These are phyloP conservation scores for Semaprochilodus insignis DNA, from an alignment of 2,797 vertebrate genomes.

Conservation along the genomic window DNA sequence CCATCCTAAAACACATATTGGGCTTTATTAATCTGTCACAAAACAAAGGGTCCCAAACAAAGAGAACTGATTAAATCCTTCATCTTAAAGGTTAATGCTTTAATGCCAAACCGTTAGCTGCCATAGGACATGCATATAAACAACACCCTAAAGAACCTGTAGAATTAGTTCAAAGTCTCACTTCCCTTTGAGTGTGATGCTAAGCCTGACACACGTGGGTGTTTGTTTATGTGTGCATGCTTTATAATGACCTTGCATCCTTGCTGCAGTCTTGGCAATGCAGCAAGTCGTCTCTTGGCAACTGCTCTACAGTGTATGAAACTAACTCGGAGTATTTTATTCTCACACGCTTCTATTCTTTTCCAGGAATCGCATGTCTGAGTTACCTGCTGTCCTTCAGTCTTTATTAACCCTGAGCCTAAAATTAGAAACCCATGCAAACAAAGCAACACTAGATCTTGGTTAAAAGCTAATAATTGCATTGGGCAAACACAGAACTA, in stretches of 20 bases:
- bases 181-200: neutral
- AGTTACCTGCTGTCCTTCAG: neutral
- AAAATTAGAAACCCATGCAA: neutral
- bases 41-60: conserved; percentile 27
- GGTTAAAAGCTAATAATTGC: neutral
- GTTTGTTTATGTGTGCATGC: conserved; percentile 55
- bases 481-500: neutral
- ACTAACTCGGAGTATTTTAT: neutral
- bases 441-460: neutral
- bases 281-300: conserved; percentile 29
- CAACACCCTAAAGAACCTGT: conserved; percentile 10
- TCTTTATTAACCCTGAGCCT: neutral
- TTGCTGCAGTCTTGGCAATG: conserved; percentile 21
- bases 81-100: conserved; percentile 17
- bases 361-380: neutral
- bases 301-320: neutral
- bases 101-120: conserved; percentile 2
- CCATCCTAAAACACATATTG: conserved; percentile 16
- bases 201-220: conserved; percentile 10
- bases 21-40: conserved; percentile 25
- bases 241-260: conserved; percentile 44
- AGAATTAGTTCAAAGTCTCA: neutral
- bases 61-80: neutral
- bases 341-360: neutral
- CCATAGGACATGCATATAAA: neutral